Evolutionary conservation across 2,113 vertebrate species (phyloP).

Genomic region (Martes martes): DNA sequence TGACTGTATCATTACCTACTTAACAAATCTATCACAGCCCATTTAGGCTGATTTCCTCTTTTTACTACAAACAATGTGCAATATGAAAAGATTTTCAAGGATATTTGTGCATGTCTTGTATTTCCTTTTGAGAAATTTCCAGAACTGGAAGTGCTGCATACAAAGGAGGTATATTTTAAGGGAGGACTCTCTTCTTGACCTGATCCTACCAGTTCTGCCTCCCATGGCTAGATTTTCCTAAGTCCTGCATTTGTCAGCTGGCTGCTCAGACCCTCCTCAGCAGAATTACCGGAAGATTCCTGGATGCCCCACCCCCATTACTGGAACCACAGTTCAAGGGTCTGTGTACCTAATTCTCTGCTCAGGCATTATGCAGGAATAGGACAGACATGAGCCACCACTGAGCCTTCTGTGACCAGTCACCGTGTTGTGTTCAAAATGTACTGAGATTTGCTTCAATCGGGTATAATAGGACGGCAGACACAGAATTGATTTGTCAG

Average conservation of each 20-base stretch:
- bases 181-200: not conserved
- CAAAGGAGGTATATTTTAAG: not conserved
- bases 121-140: not conserved
- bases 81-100: conserved; percentile 18
- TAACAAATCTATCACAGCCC: not conserved
- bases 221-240: not conserved
- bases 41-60: not conserved
- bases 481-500: not conserved
- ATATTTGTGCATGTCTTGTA: not conserved
- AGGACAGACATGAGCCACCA: not conserved
- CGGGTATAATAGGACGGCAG: not conserved
- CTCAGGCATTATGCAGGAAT: fast-evolving
- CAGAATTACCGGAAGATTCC: not conserved
- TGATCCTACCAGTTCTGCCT: not conserved
- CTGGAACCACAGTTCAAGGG: not conserved
- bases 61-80: not conserved
- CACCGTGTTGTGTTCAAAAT: not conserved
- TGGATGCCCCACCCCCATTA: fast-evolving
- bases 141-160: not conserved
- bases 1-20: not conserved
- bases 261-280: not conserved
- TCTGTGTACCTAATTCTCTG: not conserved
- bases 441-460: not conserved
- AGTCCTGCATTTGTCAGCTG: not conserved
- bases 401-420: not conserved